phyloP scores from a whole-genome alignment of 1,140 invertebrate genomes.

The Dreissena rostriformis region DNA sequence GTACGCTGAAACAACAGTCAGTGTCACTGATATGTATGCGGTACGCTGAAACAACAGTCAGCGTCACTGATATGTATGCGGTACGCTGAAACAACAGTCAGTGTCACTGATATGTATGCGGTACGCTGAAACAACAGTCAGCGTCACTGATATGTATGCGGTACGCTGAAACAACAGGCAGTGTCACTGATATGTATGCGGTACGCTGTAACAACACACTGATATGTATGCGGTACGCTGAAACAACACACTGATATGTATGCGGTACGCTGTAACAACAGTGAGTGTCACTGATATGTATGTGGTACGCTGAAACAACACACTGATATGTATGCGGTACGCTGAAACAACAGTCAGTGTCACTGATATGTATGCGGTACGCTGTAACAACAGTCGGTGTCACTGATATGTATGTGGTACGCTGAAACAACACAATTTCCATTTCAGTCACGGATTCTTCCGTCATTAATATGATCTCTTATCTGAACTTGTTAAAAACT shows the following conservation, averaged over 20 bases:
- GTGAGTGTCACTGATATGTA: constrained; percentile 79
- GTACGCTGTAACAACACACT: constrained; percentile 74
- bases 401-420: constrained; percentile 78
- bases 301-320: constrained; percentile 73
- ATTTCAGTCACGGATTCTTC: no score
- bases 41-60: constrained; percentile 73
- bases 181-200: constrained; percentile 81
- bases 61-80: constrained; percentile 76
- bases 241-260: constrained; percentile 74
- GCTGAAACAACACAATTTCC: constrained; percentile 62
- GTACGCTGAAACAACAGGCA: constrained; percentile 83
- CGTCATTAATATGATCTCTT: no score
- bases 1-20: constrained; percentile 73
- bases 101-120: constrained; percentile 78
- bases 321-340: constrained; percentile 78
- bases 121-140: constrained; percentile 73
- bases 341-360: constrained; percentile 72
- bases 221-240: constrained; percentile 78
- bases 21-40: constrained; percentile 78
- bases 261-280: constrained; percentile 73
- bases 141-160: constrained; percentile 76
- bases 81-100: constrained; percentile 73
- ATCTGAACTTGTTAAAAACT: no score
- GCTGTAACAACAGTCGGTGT: constrained; percentile 72
- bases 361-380: constrained; percentile 78